Evolutionary conservation across 1,140 invertebrate species (phyloP).

Genomic region (Augochlora pura): DNA sequence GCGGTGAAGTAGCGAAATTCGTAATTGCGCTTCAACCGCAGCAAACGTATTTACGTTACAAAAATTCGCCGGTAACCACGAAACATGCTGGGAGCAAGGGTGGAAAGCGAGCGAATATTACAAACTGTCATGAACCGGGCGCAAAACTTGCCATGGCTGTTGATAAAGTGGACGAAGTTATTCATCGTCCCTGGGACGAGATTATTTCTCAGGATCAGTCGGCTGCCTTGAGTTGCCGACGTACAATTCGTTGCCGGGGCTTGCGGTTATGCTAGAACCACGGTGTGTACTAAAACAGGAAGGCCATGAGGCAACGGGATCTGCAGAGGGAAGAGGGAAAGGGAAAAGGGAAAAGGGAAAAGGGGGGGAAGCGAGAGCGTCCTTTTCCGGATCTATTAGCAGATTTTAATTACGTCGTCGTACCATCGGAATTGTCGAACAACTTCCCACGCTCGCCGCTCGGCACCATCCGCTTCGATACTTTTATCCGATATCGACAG

Average conservation of each 20-base stretch:
- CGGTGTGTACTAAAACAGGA: neutral
- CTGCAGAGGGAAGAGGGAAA: too few species aligned
- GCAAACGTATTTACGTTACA: constrained; percentile 30
- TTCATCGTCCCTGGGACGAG: constrained; percentile 32
- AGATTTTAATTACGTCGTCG: constrained; percentile 5
- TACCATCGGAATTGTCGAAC: neutral
- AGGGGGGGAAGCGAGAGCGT: too few species aligned
- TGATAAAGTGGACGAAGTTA: constrained; percentile 54
- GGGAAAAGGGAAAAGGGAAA: neutral
- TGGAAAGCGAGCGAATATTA: constrained; percentile 18
- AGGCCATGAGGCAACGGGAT: neutral
- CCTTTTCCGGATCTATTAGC: constrained; percentile 17
- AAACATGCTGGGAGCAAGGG: neutral
- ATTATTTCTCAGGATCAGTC: constrained; percentile 53
- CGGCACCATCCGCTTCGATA: neutral
- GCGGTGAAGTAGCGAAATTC: constrained; percentile 2
- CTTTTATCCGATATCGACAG: constrained; percentile 19
- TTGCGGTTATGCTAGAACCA: constrained; percentile 25
- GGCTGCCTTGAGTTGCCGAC: constrained; percentile 23
- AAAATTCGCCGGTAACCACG: constrained; percentile 14
- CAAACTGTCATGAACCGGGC: constrained; percentile 44
- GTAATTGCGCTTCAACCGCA: constrained; percentile 34
- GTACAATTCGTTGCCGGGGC: constrained; percentile 30
- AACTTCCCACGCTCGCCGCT: neutral
- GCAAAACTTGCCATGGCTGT: constrained; percentile 19